phyloP scores from a whole-genome alignment of 2,888 invertebrate genomes.

The Morinoia aosen region DNA sequence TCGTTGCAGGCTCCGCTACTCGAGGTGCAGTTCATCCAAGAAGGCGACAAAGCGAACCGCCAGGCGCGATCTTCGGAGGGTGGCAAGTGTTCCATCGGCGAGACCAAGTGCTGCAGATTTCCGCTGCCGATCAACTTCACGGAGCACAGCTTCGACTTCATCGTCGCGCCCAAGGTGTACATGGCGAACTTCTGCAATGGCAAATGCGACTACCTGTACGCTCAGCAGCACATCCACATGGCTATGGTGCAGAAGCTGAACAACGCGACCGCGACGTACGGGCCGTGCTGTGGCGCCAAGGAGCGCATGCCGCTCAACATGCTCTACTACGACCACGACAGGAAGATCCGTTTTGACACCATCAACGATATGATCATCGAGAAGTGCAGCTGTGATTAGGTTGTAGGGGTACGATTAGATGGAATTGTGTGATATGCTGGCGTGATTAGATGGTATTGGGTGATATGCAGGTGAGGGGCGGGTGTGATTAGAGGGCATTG shows the following conservation, averaged over 20 bases:
- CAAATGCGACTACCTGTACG: constrained; percentile 81
- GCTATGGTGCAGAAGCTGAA: constrained; percentile 65
- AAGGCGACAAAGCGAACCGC: constrained; percentile 56
- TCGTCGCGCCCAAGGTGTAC: constrained; percentile 94
- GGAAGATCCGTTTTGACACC: constrained; percentile 63
- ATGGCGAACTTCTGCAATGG: constrained; percentile 97
- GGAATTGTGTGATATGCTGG: no score
- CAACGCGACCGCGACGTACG: constrained; percentile 59
- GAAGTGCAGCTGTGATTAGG: constrained; percentile 62
- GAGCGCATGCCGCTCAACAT: constrained; percentile 66
- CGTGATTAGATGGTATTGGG: no score
- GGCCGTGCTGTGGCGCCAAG: constrained; percentile 67
- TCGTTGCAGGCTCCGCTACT: constrained; percentile 69
- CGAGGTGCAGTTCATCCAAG: constrained; percentile 69
- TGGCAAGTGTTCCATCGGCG: constrained; percentile 72
- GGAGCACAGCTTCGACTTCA: constrained; percentile 97
- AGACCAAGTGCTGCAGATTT: constrained; percentile 92
- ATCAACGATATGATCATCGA: constrained; percentile 66
- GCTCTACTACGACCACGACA: constrained; percentile 67
- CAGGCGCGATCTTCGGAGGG: constrained; percentile 33
- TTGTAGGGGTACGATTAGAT: background rate
- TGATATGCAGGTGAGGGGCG: no score
- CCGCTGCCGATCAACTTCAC: constrained; percentile 94
- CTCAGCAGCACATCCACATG: constrained; percentile 67
- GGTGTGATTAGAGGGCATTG: background rate